Percentiles rank a stretch among this genome's conserved stretches.
Evolutionary conservation across 92 coral and sea anemone genomes (phyloP).

Genomic region (Chrysogorgia sp.): DNA sequence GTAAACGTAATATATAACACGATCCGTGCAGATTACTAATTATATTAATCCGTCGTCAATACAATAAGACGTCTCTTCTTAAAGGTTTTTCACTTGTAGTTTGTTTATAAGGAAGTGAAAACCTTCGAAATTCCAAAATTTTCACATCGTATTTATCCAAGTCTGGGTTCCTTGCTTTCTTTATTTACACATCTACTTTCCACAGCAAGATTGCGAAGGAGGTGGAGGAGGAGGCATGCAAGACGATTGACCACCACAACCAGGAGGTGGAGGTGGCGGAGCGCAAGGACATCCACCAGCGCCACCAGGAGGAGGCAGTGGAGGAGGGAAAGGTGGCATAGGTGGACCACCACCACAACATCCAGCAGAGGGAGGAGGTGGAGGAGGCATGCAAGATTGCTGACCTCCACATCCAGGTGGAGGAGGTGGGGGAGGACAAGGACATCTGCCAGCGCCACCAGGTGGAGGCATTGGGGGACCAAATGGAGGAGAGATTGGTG

Average conservation of each 20-base stretch:
- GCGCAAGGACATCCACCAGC: conserved; percentile 48
- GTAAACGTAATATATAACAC: conserved; percentile 1
- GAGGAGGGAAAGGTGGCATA: conserved; percentile 25
- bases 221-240: conserved; percentile 60
- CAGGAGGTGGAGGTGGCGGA: conserved; percentile 60
- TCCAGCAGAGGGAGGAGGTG: conserved; percentile 52
- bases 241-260: conserved; percentile 50
- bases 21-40: not conserved
- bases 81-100: conserved; percentile 7
- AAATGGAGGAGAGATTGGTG: conserved; percentile 64
- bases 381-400: conserved; percentile 53
- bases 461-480: conserved; percentile 58
- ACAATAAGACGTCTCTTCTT: not conserved
- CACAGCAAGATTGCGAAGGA: conserved; percentile 49
- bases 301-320: conserved; percentile 9
- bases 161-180: conserved; percentile 1
- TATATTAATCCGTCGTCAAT: not conserved
- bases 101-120: conserved; percentile 18
- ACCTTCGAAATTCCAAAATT: not conserved
- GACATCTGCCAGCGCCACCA: conserved; percentile 1
- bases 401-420: conserved; percentile 59
- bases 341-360: conserved; percentile 34
- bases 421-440: conserved; percentile 52
- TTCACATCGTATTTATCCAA: conserved; percentile 1
- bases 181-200: conserved; percentile 44